Evolutionary conservation across 2,113 vertebrate species (phyloP).

Genomic region (Odocoileus virginianus): DNA sequence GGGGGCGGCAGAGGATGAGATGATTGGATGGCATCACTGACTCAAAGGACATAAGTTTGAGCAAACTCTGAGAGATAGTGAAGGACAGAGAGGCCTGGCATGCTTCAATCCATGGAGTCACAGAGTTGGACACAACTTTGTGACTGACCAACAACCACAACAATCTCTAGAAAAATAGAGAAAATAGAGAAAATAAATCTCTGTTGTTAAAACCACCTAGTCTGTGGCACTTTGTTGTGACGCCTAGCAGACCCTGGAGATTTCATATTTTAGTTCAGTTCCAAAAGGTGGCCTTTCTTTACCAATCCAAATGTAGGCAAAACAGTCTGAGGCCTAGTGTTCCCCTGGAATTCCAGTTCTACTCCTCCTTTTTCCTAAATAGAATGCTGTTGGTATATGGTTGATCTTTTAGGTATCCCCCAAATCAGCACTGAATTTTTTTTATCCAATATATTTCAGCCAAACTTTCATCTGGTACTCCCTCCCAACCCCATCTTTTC

Average conservation of each 20-base stretch:
- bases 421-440: not conserved
- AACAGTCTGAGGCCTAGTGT: not conserved
- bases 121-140: not conserved
- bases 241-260: not conserved
- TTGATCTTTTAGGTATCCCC: not conserved
- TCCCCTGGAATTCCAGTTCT: not conserved
- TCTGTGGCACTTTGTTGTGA: not conserved
- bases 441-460: not conserved
- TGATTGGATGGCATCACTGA: not conserved
- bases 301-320: not conserved
- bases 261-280: not conserved
- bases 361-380: not conserved
- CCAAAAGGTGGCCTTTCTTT: not conserved
- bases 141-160: not conserved
- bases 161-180: not conserved
- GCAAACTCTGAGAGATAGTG: not conserved
- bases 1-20: not conserved
- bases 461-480: not conserved
- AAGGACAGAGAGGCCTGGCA: not conserved
- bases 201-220: not conserved
- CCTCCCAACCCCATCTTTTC: not conserved
- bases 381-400: not conserved
- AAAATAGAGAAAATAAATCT: not conserved
- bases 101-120: not conserved
- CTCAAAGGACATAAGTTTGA: not conserved